Percentiles rank a stretch among this genome's conserved stretches.
Conservation (phyloP, 2,797 vertebrate genomes). For the Champsocephalus esox region DNA sequence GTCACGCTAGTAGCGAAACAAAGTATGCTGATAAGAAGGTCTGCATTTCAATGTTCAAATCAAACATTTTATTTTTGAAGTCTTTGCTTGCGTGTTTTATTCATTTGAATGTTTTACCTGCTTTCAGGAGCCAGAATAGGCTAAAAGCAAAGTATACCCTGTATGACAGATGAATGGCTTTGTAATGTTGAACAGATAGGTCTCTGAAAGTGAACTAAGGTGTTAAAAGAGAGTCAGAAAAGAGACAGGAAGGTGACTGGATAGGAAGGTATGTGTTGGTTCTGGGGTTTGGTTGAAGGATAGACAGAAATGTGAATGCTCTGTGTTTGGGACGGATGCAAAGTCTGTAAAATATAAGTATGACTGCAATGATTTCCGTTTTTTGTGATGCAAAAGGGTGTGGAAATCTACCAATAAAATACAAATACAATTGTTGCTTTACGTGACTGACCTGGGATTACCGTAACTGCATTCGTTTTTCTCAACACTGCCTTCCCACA, state of each 20-base stretch:
- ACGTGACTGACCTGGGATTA: neutral
- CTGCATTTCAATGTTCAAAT: neutral
- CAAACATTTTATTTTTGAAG: neutral
- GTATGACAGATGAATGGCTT: slow-evolving; percentile 29
- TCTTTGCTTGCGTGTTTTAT: neutral
- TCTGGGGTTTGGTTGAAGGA: slow-evolving; percentile 29
- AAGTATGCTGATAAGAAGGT: no score
- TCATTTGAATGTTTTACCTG: slow-evolving; percentile 3
- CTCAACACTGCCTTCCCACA: neutral
- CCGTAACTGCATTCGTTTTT: slow-evolving; percentile 4
- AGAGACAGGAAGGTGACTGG: slow-evolving; percentile 40
- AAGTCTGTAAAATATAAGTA: neutral
- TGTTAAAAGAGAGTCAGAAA: slow-evolving; percentile 32
- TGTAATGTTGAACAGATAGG: slow-evolving; percentile 61
- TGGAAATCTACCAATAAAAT: slow-evolving; percentile 11
- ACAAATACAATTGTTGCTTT: neutral
- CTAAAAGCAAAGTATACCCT: slow-evolving; percentile 16
- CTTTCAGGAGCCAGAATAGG: neutral
- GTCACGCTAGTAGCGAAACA: neutral
- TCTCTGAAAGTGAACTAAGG: slow-evolving; percentile 65
- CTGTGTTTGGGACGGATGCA: slow-evolving; percentile 6
- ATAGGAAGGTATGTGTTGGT: slow-evolving; percentile 4
- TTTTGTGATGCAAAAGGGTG: neutral
- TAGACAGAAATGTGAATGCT: slow-evolving; percentile 3
- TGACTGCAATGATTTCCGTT: neutral